Conservation (phyloP, 2,888 invertebrate genomes). For the Hyles lineata region DNA sequence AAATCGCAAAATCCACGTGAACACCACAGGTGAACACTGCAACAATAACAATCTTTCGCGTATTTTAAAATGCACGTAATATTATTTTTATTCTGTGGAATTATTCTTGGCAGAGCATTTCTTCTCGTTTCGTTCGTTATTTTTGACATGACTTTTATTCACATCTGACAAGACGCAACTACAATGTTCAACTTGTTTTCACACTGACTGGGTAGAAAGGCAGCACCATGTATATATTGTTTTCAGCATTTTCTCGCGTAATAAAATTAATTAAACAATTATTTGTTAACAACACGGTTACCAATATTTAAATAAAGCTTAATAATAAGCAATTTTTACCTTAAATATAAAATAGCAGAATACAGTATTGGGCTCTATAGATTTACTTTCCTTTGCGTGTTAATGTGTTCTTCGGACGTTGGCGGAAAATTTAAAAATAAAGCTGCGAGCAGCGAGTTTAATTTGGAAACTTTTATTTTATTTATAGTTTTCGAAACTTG, state of each 20-base stretch:
- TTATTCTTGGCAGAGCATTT: background rate
- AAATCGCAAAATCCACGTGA: conserved; percentile 14
- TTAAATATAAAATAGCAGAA: too few relatives aligned
- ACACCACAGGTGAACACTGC: conserved; percentile 1
- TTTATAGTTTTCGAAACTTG: too few relatives aligned
- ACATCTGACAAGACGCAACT: background rate
- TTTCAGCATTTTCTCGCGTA: too few relatives aligned
- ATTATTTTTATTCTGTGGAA: conserved; percentile 29
- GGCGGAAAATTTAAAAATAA: background rate
- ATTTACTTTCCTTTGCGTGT: too few relatives aligned
- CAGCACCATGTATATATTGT: too few relatives aligned
- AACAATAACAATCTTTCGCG: conserved; percentile 1
- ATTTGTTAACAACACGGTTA: too few relatives aligned
- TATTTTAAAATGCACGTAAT: conserved; percentile 13
- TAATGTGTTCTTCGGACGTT: background rate
- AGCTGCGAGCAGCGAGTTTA: too few relatives aligned
- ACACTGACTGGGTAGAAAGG: background rate
- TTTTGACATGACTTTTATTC: conserved; percentile 27
- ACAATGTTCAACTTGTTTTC: background rate
- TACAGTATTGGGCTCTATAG: too few relatives aligned
- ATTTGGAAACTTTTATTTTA: too few relatives aligned
- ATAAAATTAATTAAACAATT: too few relatives aligned
- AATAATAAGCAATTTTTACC: too few relatives aligned
- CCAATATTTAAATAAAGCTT: too few relatives aligned
- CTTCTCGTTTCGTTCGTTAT: conserved; percentile 34